A percentile compares a stretch with the other conserved stretches of the same genome.
Conservation (phyloP, 2,113 vertebrate species). For the Drymodes brunneopygia region DNA sequence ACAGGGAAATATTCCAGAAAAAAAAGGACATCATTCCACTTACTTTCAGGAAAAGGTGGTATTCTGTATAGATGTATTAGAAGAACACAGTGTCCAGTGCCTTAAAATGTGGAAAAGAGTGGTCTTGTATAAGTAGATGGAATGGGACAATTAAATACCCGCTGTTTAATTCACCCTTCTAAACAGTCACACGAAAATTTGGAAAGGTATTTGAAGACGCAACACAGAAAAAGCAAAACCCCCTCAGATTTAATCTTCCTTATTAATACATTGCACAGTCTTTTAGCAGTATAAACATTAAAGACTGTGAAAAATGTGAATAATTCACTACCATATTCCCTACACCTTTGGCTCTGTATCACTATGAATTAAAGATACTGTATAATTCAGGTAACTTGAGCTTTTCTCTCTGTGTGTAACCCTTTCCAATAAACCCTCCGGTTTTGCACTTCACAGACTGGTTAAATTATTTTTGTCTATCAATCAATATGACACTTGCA, state of each 20-base stretch:
- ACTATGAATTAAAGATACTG: not conserved
- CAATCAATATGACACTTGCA: not conserved
- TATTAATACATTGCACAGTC: not conserved
- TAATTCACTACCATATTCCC: not conserved
- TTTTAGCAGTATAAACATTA: not conserved
- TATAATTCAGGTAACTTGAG: not conserved
- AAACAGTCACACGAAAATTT: not conserved
- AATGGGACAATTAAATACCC: not conserved
- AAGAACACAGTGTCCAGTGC: not conserved
- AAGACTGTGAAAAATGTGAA: not conserved
- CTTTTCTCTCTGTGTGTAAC: not conserved
- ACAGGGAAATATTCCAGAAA: not conserved
- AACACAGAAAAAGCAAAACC: not conserved
- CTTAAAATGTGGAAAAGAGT: not conserved
- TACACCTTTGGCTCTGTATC: not conserved
- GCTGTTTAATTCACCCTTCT: not conserved
- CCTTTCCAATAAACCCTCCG: not conserved
- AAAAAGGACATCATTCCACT: fast-evolving
- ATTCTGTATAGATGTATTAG: not conserved
- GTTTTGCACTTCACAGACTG: not conserved
- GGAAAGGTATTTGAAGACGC: not conserved
- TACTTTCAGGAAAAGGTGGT: not conserved
- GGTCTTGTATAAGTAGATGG: not conserved
- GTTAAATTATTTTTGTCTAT: not conserved
- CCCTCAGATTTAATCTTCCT: not conserved